phyloP scores from a whole-genome alignment of 2,113 vertebrate genomes.

The Callaeas wilsoni region DNA sequence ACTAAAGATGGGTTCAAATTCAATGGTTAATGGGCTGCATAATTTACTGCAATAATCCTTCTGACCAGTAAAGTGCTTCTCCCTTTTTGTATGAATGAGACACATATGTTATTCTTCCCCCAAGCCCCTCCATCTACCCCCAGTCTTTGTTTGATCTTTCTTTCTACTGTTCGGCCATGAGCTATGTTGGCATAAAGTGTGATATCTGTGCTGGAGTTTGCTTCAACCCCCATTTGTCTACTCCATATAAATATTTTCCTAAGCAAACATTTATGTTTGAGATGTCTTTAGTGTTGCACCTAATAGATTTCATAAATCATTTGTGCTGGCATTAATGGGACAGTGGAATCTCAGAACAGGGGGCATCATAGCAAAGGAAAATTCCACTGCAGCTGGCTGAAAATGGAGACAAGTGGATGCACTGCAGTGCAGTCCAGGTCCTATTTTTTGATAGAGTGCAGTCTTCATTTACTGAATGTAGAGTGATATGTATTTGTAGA shows the following conservation, averaged over 20 bases:
- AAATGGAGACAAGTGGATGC: not conserved
- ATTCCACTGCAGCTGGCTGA: not conserved
- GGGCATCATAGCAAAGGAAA: not conserved
- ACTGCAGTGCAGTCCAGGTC: not conserved
- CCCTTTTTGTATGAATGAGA: not conserved
- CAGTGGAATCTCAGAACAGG: not conserved
- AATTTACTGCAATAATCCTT: slow-evolving; percentile 32
- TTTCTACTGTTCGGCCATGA: not conserved
- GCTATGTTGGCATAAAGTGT: not conserved
- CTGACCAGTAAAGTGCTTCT: not conserved
- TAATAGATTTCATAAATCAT: slow-evolving; percentile 38
- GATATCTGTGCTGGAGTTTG: not conserved
- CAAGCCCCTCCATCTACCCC: not conserved
- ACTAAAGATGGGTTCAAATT: slow-evolving; percentile 36
- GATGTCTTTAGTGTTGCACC: not conserved
- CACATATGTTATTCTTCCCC: not conserved
- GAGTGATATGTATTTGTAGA: not conserved
- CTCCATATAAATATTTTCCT: not conserved
- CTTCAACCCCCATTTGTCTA: not conserved
- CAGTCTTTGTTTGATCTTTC: not conserved
- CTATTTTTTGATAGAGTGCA: not conserved
- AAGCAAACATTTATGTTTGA: slow-evolving; percentile 22
- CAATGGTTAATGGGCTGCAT: slow-evolving; percentile 18
- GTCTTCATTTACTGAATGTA: not conserved
- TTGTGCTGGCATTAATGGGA: not conserved